Evolutionary conservation across 2,888 invertebrate species (phyloP).

Genomic region (Euzetes globulus): DNA sequence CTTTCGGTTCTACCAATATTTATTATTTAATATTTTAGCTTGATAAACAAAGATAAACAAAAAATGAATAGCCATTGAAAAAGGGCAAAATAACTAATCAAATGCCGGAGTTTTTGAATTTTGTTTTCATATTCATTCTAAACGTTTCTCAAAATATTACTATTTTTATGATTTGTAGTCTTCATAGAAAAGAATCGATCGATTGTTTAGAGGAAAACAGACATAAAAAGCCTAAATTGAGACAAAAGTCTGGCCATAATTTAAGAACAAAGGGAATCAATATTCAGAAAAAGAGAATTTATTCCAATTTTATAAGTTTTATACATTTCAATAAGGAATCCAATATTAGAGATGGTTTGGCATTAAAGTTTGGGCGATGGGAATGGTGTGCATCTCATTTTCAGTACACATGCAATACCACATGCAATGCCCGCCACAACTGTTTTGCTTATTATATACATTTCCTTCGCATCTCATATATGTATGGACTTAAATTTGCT

Average conservation of each 20-base stretch:
- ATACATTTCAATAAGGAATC: not conserved
- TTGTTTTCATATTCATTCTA: not conserved
- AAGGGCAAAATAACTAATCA: no score
- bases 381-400: conserved; percentile 6
- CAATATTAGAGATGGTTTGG: not conserved
- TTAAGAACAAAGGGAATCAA: not conserved
- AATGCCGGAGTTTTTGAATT: no score
- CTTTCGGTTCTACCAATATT: no score
- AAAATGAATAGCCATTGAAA: no score
- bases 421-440: conserved; percentile 1
- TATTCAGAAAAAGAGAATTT: not conserved
- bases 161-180: not conserved
- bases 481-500: conserved; percentile 24
- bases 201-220: not conserved
- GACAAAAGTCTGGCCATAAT: not conserved
- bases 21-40: no score
- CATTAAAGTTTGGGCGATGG: not conserved
- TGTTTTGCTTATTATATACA: conserved; percentile 12
- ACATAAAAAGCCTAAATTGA: not conserved
- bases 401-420: not conserved
- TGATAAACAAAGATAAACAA: no score
- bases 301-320: no score
- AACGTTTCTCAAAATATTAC: not conserved
- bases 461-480: conserved; percentile 14
- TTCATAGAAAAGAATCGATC: not conserved